Evolutionary conservation across 2,113 vertebrate genomes (phyloP).

Genomic region (Xerus inauris): DNA sequence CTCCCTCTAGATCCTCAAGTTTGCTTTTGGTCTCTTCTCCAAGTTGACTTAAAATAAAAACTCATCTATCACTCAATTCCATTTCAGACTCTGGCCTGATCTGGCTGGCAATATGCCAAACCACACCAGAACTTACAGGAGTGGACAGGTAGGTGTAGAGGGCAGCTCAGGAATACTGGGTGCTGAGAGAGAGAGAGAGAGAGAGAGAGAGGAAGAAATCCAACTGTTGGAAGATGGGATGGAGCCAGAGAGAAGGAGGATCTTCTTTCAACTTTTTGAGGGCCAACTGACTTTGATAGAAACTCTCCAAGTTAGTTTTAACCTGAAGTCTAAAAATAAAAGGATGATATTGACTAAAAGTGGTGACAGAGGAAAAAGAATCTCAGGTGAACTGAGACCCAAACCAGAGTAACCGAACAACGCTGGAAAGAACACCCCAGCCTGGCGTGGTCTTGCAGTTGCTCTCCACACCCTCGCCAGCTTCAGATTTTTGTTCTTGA

Average conservation of each 20-base stretch:
- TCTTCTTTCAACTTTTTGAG: neutral
- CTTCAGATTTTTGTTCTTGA: neutral
- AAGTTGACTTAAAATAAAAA: slow-evolving; percentile 14
- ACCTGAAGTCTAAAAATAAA: slow-evolving; percentile 4
- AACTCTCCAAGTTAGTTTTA: neutral
- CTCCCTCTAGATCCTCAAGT: neutral
- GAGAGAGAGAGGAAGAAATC: neutral
- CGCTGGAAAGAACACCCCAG: neutral
- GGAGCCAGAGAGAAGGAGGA: neutral
- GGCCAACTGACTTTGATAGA: neutral
- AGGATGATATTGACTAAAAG: too few species aligned
- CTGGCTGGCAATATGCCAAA: neutral
- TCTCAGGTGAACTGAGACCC: neutral
- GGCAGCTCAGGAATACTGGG: neutral
- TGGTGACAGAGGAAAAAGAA: neutral
- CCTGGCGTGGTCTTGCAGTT: neutral
- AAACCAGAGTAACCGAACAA: neutral
- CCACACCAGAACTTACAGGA: neutral
- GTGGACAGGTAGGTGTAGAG: neutral
- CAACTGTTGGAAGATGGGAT: neutral
- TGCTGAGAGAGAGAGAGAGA: neutral
- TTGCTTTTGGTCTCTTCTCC: neutral
- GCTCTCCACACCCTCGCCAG: neutral
- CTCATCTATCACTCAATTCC: neutral
- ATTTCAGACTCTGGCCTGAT: neutral